These are phyloP conservation scores for Forbesichthys agassizii DNA, from an alignment of 2,113 vertebrate species.

Conservation along the genomic window DNA sequence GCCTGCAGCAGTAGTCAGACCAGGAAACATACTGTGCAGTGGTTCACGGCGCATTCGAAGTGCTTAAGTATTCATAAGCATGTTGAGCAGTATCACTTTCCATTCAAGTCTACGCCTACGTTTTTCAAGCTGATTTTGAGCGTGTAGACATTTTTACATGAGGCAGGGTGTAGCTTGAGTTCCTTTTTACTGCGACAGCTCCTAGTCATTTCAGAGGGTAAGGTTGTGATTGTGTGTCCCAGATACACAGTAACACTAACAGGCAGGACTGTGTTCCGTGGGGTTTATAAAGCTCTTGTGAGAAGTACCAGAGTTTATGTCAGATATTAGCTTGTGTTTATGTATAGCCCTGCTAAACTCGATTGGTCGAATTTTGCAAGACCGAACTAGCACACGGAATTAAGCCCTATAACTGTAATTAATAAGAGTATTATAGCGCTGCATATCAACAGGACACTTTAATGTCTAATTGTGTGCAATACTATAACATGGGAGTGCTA, in stretches of 20 bases:
- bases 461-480: slow-evolving; percentile 34
- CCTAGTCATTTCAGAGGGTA: slow-evolving; percentile 4
- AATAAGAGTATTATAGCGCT: slow-evolving; percentile 20
- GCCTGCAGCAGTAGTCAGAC: not conserved
- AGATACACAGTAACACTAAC: not conserved
- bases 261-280: slow-evolving; percentile 1
- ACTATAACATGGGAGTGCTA: not conserved
- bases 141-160: slow-evolving; percentile 3
- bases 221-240: slow-evolving; percentile 25
- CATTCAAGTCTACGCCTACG: not conserved
- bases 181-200: slow-evolving; percentile 22
- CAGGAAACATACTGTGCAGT: not conserved
- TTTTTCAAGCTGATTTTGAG: not conserved
- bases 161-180: slow-evolving; percentile 7
- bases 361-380: not conserved
- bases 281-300: slow-evolving; percentile 7
- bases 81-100: not conserved
- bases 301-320: not conserved
- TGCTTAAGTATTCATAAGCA: not conserved
- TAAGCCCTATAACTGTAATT: slow-evolving; percentile 31
- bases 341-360: not conserved
- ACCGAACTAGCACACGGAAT: slow-evolving; percentile 1
- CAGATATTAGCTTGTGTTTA: not conserved
- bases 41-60: not conserved
- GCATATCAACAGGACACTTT: slow-evolving; percentile 23